phyloP scores from a whole-genome alignment of 1,140 invertebrate genomes.

The Polypedilum vanderplanki region DNA sequence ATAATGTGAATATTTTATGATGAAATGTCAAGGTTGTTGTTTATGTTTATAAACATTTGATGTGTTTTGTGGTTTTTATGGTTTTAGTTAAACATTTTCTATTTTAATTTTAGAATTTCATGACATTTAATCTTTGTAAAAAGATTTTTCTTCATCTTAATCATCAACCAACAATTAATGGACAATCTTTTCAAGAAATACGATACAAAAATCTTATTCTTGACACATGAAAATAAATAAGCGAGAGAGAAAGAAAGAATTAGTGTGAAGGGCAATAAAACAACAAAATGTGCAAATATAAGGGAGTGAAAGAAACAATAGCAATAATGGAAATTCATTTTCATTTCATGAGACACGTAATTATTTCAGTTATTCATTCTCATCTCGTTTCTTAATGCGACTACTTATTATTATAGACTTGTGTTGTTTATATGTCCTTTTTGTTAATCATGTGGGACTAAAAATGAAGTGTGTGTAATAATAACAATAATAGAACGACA shows the following conservation, averaged over 20 bases:
- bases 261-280: slow-evolving; percentile 24
- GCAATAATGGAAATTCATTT: slow-evolving; percentile 25
- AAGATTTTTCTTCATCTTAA: neutral
- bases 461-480: neutral
- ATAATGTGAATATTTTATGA: slow-evolving; percentile 24
- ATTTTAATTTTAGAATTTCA: too few relatives aligned
- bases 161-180: neutral
- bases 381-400: neutral
- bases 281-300: neutral
- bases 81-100: too few relatives aligned
- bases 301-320: neutral
- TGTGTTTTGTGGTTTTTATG: neutral
- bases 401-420: neutral
- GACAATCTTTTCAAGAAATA: neutral
- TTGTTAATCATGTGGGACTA: slow-evolving; percentile 26
- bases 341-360: slow-evolving; percentile 27
- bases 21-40: slow-evolving; percentile 10
- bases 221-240: slow-evolving; percentile 26
- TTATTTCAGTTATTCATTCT: slow-evolving; percentile 22
- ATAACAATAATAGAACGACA: neutral
- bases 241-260: neutral
- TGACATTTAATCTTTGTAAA: neutral
- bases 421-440: slow-evolving; percentile 11
- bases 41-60: neutral
- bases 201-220: neutral